phyloP scores from a whole-genome alignment of 1,140 invertebrate species.

The Hypothenemus hampei region DNA sequence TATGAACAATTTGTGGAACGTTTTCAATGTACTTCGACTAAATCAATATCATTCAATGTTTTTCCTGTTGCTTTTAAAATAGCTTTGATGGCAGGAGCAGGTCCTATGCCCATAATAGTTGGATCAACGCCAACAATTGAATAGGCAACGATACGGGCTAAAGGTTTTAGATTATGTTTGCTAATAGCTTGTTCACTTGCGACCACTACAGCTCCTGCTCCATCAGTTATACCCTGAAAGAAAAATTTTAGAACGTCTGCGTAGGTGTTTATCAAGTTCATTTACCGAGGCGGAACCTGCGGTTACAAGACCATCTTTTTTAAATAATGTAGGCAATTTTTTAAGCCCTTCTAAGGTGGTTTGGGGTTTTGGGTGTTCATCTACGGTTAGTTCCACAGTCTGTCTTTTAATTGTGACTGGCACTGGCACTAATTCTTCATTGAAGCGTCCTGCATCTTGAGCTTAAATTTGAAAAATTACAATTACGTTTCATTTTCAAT shows the following conservation, averaged over 20 bases:
- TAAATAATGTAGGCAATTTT: conserved; percentile 87
- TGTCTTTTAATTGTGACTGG: conserved; percentile 79
- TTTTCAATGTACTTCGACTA: conserved; percentile 76
- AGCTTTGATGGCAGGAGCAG: conserved; percentile 84
- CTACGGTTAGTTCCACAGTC: conserved; percentile 70
- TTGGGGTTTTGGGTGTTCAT: conserved; percentile 92
- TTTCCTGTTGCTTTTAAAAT: conserved; percentile 69
- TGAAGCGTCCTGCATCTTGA: conserved; percentile 81
- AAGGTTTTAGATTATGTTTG: conserved; percentile 70
- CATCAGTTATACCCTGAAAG: conserved; percentile 84
- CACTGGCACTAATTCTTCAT: conserved; percentile 85
- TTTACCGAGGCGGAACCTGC: conserved; percentile 92
- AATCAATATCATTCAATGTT: conserved; percentile 80
- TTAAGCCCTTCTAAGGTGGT: conserved; percentile 79
- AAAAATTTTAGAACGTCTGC: background rate
- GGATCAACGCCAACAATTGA: conserved; percentile 78
- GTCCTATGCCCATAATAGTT: conserved; percentile 87
- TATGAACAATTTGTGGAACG: background rate
- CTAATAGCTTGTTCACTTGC: conserved; percentile 87
- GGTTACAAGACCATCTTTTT: conserved; percentile 93
- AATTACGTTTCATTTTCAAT: too few species aligned
- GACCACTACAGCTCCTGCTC: conserved; percentile 84
- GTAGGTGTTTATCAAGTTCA: background rate
- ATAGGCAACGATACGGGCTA: conserved; percentile 73
- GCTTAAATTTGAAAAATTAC: conserved; percentile 48